Percentiles rank a stretch among this genome's conserved stretches.
These are phyloP conservation scores for Spinus olivaceus DNA, from an alignment of 2,797 vertebrate genomes.

Conservation along the genomic window DNA sequence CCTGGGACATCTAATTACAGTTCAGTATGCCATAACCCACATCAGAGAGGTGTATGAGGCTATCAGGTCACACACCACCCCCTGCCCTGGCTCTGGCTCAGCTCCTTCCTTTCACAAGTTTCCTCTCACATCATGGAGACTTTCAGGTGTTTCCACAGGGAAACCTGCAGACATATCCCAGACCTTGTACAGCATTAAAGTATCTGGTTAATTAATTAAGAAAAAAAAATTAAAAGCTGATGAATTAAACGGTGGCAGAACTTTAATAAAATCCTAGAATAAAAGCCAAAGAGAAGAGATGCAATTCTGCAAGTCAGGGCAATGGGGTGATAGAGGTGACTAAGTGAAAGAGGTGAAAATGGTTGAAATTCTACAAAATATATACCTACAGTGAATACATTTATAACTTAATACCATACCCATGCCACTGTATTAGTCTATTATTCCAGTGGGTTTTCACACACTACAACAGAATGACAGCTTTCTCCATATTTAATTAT, in stretches of 20 bases:
- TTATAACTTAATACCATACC: not conserved
- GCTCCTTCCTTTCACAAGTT: not conserved
- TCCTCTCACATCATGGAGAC: not conserved
- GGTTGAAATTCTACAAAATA: not conserved
- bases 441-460: not conserved
- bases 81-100: not conserved
- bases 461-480: not conserved
- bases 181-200: not conserved
- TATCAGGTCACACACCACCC: not conserved
- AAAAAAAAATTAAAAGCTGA: not conserved
- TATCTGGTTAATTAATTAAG: not conserved
- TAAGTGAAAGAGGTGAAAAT: not conserved
- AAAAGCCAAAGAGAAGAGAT: not conserved
- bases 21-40: not conserved
- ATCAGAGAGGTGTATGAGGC: not conserved
- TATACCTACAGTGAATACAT: not conserved
- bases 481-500: not conserved
- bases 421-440: not conserved
- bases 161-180: not conserved
- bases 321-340: not conserved
- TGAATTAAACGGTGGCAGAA: not conserved
- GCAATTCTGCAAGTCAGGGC: not conserved
- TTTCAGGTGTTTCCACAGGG: not conserved
- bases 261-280: not conserved
- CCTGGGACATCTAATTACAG: not conserved